Evolutionary conservation across 1,140 invertebrate species (phyloP).

Genomic region (Leptoteleia sp.): DNA sequence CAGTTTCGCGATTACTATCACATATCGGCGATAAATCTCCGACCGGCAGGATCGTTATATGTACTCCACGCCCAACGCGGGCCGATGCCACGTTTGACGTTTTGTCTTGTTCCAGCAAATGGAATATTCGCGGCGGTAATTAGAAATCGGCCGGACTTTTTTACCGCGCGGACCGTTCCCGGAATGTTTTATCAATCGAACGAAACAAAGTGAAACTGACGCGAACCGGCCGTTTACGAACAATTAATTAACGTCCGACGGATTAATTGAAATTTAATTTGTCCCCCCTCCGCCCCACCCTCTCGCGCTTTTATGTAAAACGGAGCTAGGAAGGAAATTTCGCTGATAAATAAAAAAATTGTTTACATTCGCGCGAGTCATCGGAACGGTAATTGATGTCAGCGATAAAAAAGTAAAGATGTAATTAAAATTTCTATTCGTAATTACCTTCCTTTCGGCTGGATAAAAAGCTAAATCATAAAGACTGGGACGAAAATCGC

Average conservation of each 20-base stretch:
- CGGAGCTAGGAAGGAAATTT: neutral
- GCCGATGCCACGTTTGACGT: slow-evolving; percentile 37
- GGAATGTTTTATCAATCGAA: neutral
- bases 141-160: slow-evolving; percentile 21
- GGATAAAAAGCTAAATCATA: slow-evolving; percentile 10
- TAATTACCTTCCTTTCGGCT: slow-evolving; percentile 2
- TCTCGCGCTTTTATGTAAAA: too few relatives aligned
- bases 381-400: neutral
- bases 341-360: too few relatives aligned
- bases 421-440: slow-evolving; percentile 20
- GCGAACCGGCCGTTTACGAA: slow-evolving; percentile 9
- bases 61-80: slow-evolving; percentile 45
- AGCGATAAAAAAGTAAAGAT: slow-evolving; percentile 4
- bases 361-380: neutral
- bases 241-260: slow-evolving; percentile 13
- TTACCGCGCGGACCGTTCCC: neutral
- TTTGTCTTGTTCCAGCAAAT: slow-evolving; percentile 45
- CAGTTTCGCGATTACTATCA: slow-evolving; percentile 56
- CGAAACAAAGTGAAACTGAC: slow-evolving; percentile 28
- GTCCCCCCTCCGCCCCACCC: too few relatives aligned
- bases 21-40: slow-evolving; percentile 51
- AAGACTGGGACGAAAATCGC: slow-evolving; percentile 8
- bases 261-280: slow-evolving; percentile 6
- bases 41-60: slow-evolving; percentile 53
- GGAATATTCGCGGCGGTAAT: slow-evolving; percentile 26